Conservation (phyloP, 2,888 invertebrate genomes). For the Colletes collaris region DNA sequence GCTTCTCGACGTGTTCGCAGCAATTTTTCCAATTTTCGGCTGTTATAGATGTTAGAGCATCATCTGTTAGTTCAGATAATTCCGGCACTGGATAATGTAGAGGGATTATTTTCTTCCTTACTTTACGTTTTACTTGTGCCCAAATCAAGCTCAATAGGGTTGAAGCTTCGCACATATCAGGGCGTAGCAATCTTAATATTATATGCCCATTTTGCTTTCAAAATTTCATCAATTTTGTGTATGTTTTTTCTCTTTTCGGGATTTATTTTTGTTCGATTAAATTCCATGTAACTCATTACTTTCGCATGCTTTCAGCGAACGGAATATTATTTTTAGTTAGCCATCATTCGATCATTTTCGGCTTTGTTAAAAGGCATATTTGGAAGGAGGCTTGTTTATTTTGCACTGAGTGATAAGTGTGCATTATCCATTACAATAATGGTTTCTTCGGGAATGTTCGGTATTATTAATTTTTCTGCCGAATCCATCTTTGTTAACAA, state of each 20-base stretch:
- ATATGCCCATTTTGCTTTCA: too few species aligned
- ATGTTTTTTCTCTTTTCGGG: neutral
- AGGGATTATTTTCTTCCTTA: too few species aligned
- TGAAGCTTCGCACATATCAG: neutral
- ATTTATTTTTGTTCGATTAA: neutral
- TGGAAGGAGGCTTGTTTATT: neutral
- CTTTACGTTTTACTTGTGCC: too few species aligned
- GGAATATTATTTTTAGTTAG: neutral
- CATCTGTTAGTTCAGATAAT: too few species aligned
- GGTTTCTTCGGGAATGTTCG: neutral
- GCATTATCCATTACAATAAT: conserved; percentile 1
- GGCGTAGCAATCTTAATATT: neutral
- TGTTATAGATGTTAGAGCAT: too few species aligned
- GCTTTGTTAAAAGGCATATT: neutral
- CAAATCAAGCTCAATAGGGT: neutral
- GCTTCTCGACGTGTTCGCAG: too few species aligned
- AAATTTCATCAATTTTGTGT: conserved; percentile 4
- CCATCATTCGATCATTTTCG: neutral
- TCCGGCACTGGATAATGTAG: too few species aligned
- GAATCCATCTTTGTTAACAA: neutral
- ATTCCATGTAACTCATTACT: neutral
- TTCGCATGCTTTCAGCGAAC: neutral
- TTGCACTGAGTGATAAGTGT: neutral
- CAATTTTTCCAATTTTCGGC: too few species aligned
- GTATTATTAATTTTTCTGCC: neutral